A percentile compares a stretch with the other conserved stretches of the same genome.
Evolutionary conservation across 2,797 vertebrate species (phyloP).

Genomic region (Anisognathus igniventris): DNA sequence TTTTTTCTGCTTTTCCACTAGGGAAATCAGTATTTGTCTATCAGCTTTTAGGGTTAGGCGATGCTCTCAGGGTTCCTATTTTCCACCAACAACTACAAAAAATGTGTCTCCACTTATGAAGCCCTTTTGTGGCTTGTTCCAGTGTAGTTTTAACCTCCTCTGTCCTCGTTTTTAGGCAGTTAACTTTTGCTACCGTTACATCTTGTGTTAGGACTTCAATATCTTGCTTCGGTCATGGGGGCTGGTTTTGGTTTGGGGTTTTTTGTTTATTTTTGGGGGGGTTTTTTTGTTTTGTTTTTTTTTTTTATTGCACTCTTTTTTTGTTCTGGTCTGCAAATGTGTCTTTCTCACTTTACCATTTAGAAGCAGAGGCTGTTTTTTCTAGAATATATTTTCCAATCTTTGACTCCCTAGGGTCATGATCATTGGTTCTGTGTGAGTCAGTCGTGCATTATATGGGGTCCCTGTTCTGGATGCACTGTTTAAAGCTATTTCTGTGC

Average conservation of each 20-base stretch:
- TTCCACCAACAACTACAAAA: not conserved
- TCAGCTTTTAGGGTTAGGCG: not conserved
- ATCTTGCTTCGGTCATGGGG: not conserved
- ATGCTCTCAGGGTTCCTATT: not conserved
- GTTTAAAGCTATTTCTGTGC: not conserved
- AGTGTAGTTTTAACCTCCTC: not conserved
- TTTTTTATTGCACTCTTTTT: not conserved
- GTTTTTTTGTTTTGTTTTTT: not conserved
- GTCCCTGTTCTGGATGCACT: accelerated
- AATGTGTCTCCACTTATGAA: not conserved
- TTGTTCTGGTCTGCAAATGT: not conserved
- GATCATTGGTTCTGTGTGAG: not conserved
- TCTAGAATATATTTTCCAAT: not conserved
- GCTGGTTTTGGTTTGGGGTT: not conserved
- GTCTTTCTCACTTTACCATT: not conserved
- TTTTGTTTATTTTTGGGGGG: not conserved
- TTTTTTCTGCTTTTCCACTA: not conserved
- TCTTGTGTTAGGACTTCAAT: not conserved
- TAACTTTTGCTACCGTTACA: not conserved
- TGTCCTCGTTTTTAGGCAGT: not conserved
- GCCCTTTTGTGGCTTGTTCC: not conserved
- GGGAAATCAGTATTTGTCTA: not conserved
- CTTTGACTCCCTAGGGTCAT: not conserved
- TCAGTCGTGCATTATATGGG: not conserved
- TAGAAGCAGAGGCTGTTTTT: not conserved